A percentile compares a stretch with the other conserved stretches of the same genome.
Conservation (phyloP, 2,797 vertebrate species). For the Eleutherodactylus coqui region DNA sequence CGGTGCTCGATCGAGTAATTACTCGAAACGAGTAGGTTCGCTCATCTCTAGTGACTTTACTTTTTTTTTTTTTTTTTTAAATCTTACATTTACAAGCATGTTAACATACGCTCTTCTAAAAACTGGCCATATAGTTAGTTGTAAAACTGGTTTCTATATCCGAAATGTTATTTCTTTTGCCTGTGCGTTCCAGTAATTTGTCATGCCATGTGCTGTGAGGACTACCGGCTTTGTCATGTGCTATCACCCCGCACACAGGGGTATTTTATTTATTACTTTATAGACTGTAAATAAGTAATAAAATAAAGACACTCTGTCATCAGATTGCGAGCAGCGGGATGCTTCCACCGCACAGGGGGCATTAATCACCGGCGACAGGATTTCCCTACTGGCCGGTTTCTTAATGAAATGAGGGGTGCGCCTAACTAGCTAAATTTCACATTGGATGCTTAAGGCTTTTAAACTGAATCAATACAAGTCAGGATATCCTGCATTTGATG, state of each 20-base stretch:
- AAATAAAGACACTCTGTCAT: not conserved
- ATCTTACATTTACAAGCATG: too few species aligned
- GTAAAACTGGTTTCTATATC: constrained; percentile 4
- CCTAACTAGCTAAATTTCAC: constrained; percentile 22
- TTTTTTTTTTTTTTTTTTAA: too few species aligned
- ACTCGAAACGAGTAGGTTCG: too few species aligned
- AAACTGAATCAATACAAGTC: constrained; percentile 46
- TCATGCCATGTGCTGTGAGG: not conserved
- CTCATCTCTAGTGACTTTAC: too few species aligned
- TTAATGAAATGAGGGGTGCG: constrained; percentile 15
- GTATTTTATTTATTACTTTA: constrained; percentile 22
- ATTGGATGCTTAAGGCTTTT: constrained; percentile 23
- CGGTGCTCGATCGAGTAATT: too few species aligned
- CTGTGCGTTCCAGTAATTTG: not conserved
- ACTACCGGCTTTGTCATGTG: not conserved
- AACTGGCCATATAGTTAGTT: not conserved
- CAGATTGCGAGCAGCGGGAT: not conserved
- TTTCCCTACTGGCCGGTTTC: constrained; percentile 12
- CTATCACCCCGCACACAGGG: not conserved
- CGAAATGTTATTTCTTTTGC: constrained; percentile 1
- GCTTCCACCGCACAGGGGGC: not conserved
- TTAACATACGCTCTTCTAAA: too few species aligned
- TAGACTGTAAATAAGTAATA: constrained; percentile 17
- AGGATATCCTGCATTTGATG: constrained; percentile 33
- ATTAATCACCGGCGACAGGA: constrained; percentile 20